Base-by-base conservation (phyloP, 2,113 vertebrate genomes). In the Raphicerus campestris region DNA sequence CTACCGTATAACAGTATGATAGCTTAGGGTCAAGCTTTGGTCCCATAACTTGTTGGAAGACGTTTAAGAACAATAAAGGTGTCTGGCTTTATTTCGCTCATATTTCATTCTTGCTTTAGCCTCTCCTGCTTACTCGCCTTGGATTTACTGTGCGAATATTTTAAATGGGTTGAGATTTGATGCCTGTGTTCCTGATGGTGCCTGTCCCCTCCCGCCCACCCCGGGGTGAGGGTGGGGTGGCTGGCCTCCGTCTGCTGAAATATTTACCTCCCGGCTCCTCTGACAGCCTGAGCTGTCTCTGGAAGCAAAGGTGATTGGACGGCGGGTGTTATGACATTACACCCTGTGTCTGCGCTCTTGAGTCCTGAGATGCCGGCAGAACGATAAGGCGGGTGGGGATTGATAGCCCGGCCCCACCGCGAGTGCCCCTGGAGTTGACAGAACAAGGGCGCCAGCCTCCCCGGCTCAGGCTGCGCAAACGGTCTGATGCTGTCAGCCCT, bases 11-110 rank as follows among this genome's bases (percentile, higher is more conserved):
- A 97, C 98, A 98, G 70, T 73, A 87, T 96, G 98, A 97, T 87
- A 91, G 98, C 97, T 97, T 93, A 87, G 98, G 98, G 98, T 99
- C 98, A 98, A 93, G 97, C 98, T 93, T 97, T 28, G 97, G 97
- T 97, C 98, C 98, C 98, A 97, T 98, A 98, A 98, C 98, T 98
- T 96, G 97, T 96, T 89, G 98, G 97, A 96, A 98, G 98, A 89
- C 97, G 84, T 98, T 94, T 93, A 92, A 0, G 98, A 97, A 96
- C 98, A 96, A 97, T 98, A 98, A 98, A 98, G 98, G 98, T 98
- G 98, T 98, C 98, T 94, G 97, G 39, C 97, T 98, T 98, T 98
- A 97, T 98, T 97, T 98, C 98, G 96, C 97, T 95, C 97, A 0
- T 98, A 98, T 98, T 98, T 99, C 91, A 98, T 96, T 97, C 19